Evolutionary conservation across 1,140 invertebrate genomes (phyloP), one percentile per base, ranked within the genome.

Genomic region (Sarcophaga bullata): DNA sequence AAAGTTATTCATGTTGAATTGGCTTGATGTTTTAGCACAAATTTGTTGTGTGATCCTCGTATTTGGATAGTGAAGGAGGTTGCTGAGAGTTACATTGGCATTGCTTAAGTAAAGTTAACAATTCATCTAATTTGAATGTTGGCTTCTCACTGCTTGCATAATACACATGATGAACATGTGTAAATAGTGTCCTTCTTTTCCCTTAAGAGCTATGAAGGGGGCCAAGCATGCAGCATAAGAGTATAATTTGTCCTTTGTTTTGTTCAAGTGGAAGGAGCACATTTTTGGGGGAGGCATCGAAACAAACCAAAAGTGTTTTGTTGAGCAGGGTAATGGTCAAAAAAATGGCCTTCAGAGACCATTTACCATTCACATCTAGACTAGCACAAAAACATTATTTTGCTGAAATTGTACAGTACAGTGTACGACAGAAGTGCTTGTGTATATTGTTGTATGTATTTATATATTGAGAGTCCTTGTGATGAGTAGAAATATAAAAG

Each of bases 91-190:
- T 37, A 37, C 25, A 37, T 37, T 37, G 25, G 25, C 25, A 37
- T 37, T 37, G 25, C 25, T 37, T 37, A 46, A 76, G 47, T 49
- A 76, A 48, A 76, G 73, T 76, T 76, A 49, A 88, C 88, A 89
- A 89, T 89, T 89, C 88, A 89, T 89, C 88, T 89, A 89, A 89
- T 89, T 89, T 89, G 88, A 88, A 89, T 89, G 87, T 87, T 83
- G 58, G 52, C 58, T 68, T 80, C 75, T 25, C 25, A 37, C 25
- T 37, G 25, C 25, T 37, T 37, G 25, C 25, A 37, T 37, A 37
- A 81, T 47, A 78, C 19, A 58, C 25, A 52, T 78, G 75, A 78
- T 52, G 75, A 78, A 78, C 75, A 78, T 78, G 75, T 78, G 75
- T 78, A 78, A 78, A 78, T 78, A 78, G 75, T 78, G 75, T 52